Base-by-base conservation (phyloP, 2,888 invertebrate genomes). In the Sussaba pulchella region DNA sequence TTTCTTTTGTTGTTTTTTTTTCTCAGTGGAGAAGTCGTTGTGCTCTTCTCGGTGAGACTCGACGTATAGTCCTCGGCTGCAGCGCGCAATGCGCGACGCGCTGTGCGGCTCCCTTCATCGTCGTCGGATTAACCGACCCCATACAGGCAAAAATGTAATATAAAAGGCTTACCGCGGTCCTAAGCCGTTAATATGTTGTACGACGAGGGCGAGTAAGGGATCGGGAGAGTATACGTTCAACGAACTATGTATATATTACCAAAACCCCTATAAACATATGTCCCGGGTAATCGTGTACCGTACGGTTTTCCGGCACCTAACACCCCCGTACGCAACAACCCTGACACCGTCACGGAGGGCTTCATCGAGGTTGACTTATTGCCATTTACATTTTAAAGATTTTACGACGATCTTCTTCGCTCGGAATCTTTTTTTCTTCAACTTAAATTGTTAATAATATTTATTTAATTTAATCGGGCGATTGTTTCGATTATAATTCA, bases 61-160 rank as follows among this genome's bases (percentile, higher is more conserved):
- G 52, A 52, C n/a, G n/a, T n/a, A n/a, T n/a, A n/a, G n/a, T n/a
- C 74, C 54, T 31, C 31, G 31, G 41, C 67, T 69, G 63, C 72
- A 69, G 57, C 67, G 63, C 36, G 76, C 75, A 75, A 78, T 81
- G 69, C 67, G 71, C 73, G 39, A 81, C 72, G 73, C 78, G 83
- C 78, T 79, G 79, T 63, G 69, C 79, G 76, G 82, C 85, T 79
- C 69, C 64, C 43, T 17, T 81, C 85, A 86, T 83, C 87, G 88
- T 89, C 87, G 87, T 89, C 87, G 91, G 92, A 92, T 92, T 92
- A 92, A 87, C 84, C 89, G 89, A 91, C 91, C 91, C 91, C 91
- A 90, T 91, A 90, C 89, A 91, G 92, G 92, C 92, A 92, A 92
- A 92, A 92, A 92, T 92, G 92, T 92, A 92, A 92, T 92, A 92